These are phyloP conservation scores for Coboldia fuscipes DNA, from an alignment of 1,140 invertebrate genomes.

Conservation along the genomic window DNA sequence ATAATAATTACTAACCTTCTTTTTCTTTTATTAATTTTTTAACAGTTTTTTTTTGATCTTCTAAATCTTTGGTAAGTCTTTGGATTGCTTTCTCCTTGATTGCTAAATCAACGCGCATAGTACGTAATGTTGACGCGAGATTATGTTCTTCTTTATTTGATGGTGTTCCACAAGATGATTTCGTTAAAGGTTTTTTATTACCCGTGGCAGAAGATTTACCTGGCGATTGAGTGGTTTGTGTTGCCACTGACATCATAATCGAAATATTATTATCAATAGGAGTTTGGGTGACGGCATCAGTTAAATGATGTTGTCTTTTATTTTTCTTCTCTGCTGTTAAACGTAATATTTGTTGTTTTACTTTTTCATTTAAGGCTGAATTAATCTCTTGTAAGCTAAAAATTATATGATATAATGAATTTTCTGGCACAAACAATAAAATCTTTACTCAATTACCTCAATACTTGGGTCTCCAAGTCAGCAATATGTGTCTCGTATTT, in stretches of 20 bases:
- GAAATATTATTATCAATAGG: too few relatives aligned
- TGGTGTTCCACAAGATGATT: slow-evolving; percentile 12
- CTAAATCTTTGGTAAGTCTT: slow-evolving; percentile 46
- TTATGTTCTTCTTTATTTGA: slow-evolving; percentile 48
- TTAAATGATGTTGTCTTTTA: too few relatives aligned
- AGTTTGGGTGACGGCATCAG: too few relatives aligned
- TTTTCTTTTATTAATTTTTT: slow-evolving; percentile 48
- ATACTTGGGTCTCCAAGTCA: slow-evolving; percentile 42
- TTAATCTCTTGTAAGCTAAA: slow-evolving; percentile 29
- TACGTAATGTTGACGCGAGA: slow-evolving; percentile 51
- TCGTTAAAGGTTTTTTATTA: slow-evolving; percentile 1
- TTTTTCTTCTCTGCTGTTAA: too few relatives aligned
- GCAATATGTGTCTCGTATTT: slow-evolving; percentile 52
- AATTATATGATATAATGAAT: too few relatives aligned
- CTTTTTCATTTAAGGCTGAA: slow-evolving; percentile 28
- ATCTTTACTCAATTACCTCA: slow-evolving; percentile 16
- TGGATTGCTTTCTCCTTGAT: slow-evolving; percentile 46
- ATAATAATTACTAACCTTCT: slow-evolving; percentile 30
- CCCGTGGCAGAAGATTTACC: not conserved
- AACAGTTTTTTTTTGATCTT: slow-evolving; percentile 51
- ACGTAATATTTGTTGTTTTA: slow-evolving; percentile 20
- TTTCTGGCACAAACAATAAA: not conserved
- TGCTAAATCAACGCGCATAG: slow-evolving; percentile 43
- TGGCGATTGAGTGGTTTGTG: not conserved
- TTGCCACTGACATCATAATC: not conserved